These are phyloP conservation scores for Spilosoma lubricipeda DNA, from an alignment of 2,888 invertebrate genomes.

Conservation along the genomic window DNA sequence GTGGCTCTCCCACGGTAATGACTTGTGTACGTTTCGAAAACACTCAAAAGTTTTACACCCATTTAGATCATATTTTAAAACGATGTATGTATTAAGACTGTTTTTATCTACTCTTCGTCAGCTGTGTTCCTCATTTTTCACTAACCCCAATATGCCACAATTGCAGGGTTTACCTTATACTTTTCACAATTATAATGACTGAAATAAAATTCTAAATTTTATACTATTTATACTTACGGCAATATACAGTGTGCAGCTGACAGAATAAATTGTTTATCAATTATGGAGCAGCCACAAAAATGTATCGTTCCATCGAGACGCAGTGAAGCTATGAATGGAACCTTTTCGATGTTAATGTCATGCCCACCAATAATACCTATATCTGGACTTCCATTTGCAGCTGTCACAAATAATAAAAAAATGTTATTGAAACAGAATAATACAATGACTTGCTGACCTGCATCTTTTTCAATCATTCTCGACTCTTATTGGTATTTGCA, in stretches of 20 bases:
- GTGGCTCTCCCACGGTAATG: no score
- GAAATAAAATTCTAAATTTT: not conserved
- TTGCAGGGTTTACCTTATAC: no score
- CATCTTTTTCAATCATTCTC: no score
- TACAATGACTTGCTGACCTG: no score
- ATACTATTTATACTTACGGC: conserved; percentile 38
- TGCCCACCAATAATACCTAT: conserved; percentile 55
- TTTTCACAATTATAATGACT: not conserved
- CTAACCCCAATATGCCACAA: no score
- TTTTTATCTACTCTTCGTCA: no score
- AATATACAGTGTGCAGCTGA: conserved; percentile 57
- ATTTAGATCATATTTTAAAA: no score
- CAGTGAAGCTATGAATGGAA: conserved; percentile 52
- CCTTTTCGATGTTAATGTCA: conserved; percentile 44
- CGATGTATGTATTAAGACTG: no score
- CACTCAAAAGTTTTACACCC: no score
- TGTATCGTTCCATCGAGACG: conserved; percentile 41
- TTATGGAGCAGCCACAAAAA: conserved; percentile 54
- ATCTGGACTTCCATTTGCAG: conserved; percentile 3
- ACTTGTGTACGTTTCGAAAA: no score
- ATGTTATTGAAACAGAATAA: not conserved
- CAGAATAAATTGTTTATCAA: conserved; percentile 51
- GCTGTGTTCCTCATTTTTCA: no score
- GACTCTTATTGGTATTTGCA: no score
- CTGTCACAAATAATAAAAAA: not conserved